Evolutionary conservation across 2,888 invertebrate species (phyloP).

Genomic region (Meiosimyza decipiens): DNA sequence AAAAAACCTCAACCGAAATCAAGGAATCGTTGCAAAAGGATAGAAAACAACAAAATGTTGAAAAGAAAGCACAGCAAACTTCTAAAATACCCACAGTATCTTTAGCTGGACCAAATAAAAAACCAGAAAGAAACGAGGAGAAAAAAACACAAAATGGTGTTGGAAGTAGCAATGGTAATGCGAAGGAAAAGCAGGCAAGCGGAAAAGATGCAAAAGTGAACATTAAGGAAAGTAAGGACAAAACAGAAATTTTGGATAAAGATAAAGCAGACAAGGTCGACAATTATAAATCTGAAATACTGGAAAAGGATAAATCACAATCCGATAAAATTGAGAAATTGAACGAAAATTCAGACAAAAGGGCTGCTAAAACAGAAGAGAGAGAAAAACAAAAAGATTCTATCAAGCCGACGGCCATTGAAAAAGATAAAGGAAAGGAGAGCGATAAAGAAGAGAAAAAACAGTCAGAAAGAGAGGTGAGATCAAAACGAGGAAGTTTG

Average conservation of each 20-base stretch:
- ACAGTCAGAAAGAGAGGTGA: constrained; percentile 27
- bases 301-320: constrained; percentile 27
- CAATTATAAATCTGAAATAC: constrained; percentile 15
- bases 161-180: constrained; percentile 41
- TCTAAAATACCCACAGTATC: background rate
- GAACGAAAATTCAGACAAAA: constrained; percentile 44
- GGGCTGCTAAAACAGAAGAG: constrained; percentile 37
- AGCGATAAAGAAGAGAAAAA: constrained; percentile 28
- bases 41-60: constrained; percentile 39
- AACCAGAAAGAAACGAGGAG: constrained; percentile 41
- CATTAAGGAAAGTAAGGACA: constrained; percentile 44
- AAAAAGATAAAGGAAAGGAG: constrained; percentile 27
- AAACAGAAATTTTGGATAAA: constrained; percentile 37
- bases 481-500: constrained; percentile 31
- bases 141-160: constrained; percentile 57
- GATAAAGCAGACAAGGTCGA: constrained; percentile 21
- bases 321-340: constrained; percentile 17
- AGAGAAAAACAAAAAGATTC: constrained; percentile 37
- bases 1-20: constrained; percentile 16
- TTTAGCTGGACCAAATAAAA: constrained; percentile 7
- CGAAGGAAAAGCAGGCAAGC: constrained; percentile 44
- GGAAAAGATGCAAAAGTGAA: constrained; percentile 38
- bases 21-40: constrained; percentile 14
- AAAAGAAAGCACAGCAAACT: constrained; percentile 26
- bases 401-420: constrained; percentile 33